phyloP scores from a whole-genome alignment of 2,888 invertebrate genomes.

The Euspilapteryx auroguttella region DNA sequence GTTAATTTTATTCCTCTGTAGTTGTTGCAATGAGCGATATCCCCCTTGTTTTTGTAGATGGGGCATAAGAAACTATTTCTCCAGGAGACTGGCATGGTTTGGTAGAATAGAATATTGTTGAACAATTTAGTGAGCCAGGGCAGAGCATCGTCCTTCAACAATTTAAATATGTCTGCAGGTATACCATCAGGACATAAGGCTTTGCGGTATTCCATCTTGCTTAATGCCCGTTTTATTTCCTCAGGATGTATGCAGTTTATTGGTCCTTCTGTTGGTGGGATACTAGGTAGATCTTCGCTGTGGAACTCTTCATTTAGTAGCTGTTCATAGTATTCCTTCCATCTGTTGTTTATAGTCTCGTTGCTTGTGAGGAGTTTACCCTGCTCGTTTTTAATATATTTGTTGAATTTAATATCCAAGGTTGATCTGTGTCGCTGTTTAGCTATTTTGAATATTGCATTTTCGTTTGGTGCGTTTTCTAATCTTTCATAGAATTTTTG shows the following conservation, averaged over 20 bases:
- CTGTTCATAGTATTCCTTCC: conserved; percentile 4
- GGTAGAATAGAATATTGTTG: not conserved
- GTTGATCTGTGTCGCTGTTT: conserved; percentile 3
- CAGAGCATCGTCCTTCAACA: not conserved
- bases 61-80: not conserved
- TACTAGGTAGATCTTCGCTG: not conserved
- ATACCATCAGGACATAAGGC: conserved; percentile 1
- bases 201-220: conserved; percentile 1
- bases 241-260: not conserved
- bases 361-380: conserved; percentile 5
- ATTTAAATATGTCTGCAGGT: conserved; percentile 3
- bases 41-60: conserved; percentile 4
- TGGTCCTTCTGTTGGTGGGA: not conserved
- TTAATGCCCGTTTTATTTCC: not conserved
- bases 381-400: conserved; percentile 7
- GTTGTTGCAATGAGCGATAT: conserved; percentile 1
- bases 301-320: conserved; percentile 1
- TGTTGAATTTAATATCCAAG: conserved; percentile 2
- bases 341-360: conserved; percentile 4
- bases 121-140: conserved; percentile 1
- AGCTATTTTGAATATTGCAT: conserved; percentile 7
- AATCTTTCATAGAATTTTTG: conserved; percentile 6
- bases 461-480: conserved; percentile 6
- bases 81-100: conserved; percentile 1
- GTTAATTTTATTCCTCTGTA: conserved; percentile 3